These are phyloP conservation scores for Galaxias olidus DNA, from an alignment of 2,797 vertebrate genomes.

Conservation along the genomic window DNA sequence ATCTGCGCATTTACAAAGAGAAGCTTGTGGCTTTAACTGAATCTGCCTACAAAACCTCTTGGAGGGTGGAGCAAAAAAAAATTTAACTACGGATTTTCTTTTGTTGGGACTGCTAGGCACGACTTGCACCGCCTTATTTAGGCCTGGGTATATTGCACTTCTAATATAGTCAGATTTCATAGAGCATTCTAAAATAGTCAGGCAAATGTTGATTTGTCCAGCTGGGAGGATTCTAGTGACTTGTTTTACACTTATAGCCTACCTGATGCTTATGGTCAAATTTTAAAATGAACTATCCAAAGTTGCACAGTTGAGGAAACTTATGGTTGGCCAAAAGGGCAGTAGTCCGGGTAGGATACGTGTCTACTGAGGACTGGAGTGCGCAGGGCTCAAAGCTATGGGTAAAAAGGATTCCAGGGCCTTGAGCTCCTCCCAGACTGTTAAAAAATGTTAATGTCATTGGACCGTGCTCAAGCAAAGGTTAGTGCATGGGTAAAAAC, in stretches of 20 bases:
- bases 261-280: no score
- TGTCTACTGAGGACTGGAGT: slow-evolving; percentile 28
- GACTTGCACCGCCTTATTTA: neutral
- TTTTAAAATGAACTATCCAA: no score
- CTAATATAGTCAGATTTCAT: no score
- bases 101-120: slow-evolving; percentile 23
- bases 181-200: no score
- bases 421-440: slow-evolving; percentile 15
- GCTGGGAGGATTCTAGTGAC: no score
- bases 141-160: neutral
- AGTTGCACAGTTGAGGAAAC: neutral
- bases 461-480: slow-evolving; percentile 34
- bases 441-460: slow-evolving; percentile 43
- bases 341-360: slow-evolving; percentile 31
- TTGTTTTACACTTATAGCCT: no score
- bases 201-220: no score
- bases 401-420: slow-evolving; percentile 37
- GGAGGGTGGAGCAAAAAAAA: slow-evolving; percentile 29
- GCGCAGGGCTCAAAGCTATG: slow-evolving; percentile 17
- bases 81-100: slow-evolving; percentile 20
- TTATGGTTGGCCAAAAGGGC: slow-evolving; percentile 17
- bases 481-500: neutral
- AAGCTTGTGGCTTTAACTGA: slow-evolving; percentile 44
- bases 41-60: slow-evolving; percentile 29
- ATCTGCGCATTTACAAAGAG: slow-evolving; percentile 59